Percentiles rank a stretch among this genome's conserved stretches.
Evolutionary conservation across 2,888 invertebrate genomes (phyloP).

Genomic region (Philopedon plagiatum): DNA sequence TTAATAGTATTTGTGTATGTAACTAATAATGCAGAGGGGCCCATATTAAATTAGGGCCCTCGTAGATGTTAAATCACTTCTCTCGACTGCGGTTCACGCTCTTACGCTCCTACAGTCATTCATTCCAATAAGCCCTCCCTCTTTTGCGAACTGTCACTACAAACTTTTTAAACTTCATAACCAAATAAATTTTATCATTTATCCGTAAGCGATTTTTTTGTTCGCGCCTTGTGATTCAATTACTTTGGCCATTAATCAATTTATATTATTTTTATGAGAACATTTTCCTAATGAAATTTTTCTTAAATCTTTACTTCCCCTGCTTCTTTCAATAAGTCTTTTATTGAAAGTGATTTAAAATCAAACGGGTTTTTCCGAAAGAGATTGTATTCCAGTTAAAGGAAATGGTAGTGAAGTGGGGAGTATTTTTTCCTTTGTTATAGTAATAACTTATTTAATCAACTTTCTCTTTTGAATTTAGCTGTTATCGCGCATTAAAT

Average conservation of each 20-base stretch:
- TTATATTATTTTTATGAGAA: slow-evolving; percentile 67
- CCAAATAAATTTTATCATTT: slow-evolving; percentile 66
- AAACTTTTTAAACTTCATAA: slow-evolving; percentile 65
- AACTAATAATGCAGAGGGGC: slow-evolving; percentile 63
- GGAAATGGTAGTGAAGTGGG: neutral
- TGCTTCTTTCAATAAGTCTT: slow-evolving; percentile 47
- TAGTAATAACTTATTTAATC: no score
- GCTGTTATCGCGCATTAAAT: no score
- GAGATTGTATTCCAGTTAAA: slow-evolving; percentile 6
- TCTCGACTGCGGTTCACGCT: slow-evolving; percentile 62
- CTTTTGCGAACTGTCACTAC: slow-evolving; percentile 65
- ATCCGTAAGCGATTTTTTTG: slow-evolving; percentile 65
- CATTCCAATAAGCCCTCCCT: slow-evolving; percentile 64
- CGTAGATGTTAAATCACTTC: slow-evolving; percentile 64
- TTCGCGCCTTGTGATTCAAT: slow-evolving; percentile 68
- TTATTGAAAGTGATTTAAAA: slow-evolving; percentile 45
- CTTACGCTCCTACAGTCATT: slow-evolving; percentile 61
- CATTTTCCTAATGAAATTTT: slow-evolving; percentile 66
- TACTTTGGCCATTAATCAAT: slow-evolving; percentile 68
- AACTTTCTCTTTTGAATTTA: no score
- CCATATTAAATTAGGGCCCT: slow-evolving; percentile 65
- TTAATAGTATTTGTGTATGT: slow-evolving; percentile 64
- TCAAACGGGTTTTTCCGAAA: slow-evolving; percentile 29
- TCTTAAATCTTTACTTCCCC: slow-evolving; percentile 46
- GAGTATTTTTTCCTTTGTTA: no score